phyloP scores from a whole-genome alignment of 2,888 invertebrate species.

The Leptinotarsa juncta region DNA sequence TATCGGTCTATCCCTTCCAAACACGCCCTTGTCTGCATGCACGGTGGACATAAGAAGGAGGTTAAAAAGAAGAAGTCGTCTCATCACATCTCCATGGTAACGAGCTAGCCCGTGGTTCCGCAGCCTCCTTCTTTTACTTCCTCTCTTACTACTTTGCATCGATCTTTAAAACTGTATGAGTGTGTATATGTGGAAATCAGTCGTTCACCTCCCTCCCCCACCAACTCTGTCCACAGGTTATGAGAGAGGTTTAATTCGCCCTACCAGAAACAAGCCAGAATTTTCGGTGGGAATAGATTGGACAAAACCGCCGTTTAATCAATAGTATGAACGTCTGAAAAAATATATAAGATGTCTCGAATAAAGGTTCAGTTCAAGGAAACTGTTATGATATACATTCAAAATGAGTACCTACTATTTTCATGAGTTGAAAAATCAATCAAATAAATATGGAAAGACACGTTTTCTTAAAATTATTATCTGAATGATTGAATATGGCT shows the following conservation, averaged over 20 bases:
- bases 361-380: background rate
- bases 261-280: slow-evolving; percentile 41
- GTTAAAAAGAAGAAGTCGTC: slow-evolving; percentile 68
- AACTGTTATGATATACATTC: background rate
- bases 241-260: slow-evolving; percentile 42
- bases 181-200: slow-evolving; percentile 56
- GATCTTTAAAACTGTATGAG: slow-evolving; percentile 66
- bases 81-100: slow-evolving; percentile 68
- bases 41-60: slow-evolving; percentile 65
- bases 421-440: no score
- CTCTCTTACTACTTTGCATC: slow-evolving; percentile 65
- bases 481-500: no score
- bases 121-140: slow-evolving; percentile 51
- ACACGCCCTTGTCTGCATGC: slow-evolving; percentile 49
- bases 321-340: slow-evolving; percentile 21
- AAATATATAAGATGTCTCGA: background rate
- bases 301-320: slow-evolving; percentile 39
- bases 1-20: slow-evolving; percentile 40
- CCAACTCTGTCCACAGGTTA: slow-evolving; percentile 49
- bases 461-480: no score
- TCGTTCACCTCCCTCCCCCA: slow-evolving; percentile 46
- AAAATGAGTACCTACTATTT: no score
- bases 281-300: slow-evolving; percentile 35
- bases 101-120: slow-evolving; percentile 66
- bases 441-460: no score